phyloP scores from a whole-genome alignment of 2,113 vertebrate genomes.

The Psophia crepitans region DNA sequence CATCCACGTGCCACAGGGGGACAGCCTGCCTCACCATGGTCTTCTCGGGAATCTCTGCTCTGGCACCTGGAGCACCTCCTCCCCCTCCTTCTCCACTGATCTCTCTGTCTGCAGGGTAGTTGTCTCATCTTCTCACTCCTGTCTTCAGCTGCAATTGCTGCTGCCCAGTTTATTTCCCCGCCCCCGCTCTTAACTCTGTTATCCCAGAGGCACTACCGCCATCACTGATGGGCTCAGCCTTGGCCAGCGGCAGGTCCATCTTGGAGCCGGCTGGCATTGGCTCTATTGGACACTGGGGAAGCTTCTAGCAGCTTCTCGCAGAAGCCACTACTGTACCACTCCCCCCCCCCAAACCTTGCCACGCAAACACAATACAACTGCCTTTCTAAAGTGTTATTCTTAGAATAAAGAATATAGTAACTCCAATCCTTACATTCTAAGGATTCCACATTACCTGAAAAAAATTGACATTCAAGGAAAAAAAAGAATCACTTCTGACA shows the following conservation, averaged over 20 bases:
- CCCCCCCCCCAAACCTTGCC: neutral
- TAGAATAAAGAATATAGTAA: neutral
- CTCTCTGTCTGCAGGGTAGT: too few relatives aligned
- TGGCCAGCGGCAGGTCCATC: too few relatives aligned
- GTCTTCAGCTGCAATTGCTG: too few relatives aligned
- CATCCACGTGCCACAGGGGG: neutral
- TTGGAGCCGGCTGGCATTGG: too few relatives aligned
- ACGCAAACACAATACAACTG: neutral
- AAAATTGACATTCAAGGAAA: accelerated
- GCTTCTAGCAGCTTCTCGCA: neutral
- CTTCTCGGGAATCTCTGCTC: neutral
- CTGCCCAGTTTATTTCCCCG: too few relatives aligned
- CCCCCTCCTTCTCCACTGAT: too few relatives aligned
- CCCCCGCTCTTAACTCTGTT: too few relatives aligned
- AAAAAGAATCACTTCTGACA: neutral
- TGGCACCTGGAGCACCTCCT: neutral
- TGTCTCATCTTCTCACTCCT: too few relatives aligned
- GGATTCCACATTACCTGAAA: neutral
- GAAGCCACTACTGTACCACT: neutral
- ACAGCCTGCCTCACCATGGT: neutral
- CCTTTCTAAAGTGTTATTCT: neutral
- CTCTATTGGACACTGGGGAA: too few relatives aligned
- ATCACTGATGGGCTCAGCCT: too few relatives aligned
- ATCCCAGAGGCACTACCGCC: too few relatives aligned
- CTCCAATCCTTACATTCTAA: neutral